Percentiles rank a stretch among this genome's conserved stretches.
Evolutionary conservation across 2,797 vertebrate species (phyloP).

Genomic region (Trachurus trachurus): DNA sequence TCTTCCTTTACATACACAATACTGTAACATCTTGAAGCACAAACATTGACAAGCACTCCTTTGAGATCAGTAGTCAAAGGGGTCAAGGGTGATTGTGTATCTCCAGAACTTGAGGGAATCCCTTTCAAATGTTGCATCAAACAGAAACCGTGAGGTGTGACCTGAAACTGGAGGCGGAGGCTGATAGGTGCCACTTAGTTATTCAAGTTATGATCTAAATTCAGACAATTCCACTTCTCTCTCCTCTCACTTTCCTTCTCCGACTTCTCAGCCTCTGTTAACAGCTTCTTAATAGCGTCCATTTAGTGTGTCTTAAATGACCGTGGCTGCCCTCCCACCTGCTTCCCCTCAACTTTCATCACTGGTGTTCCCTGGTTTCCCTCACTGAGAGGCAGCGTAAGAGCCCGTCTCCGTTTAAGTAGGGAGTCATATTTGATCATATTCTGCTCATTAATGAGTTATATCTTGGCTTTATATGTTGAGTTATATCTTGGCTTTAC

Average conservation of each 20-base stretch:
- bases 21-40: no score
- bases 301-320: constrained; percentile 42
- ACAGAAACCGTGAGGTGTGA: no score
- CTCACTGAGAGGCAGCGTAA: neutral
- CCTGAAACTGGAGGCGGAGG: no score
- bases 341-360: constrained; percentile 64
- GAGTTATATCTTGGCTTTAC: neutral
- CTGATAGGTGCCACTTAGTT: no score
- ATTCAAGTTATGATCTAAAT: no score
- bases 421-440: fast-evolving
- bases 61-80: no score
- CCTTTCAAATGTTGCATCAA: no score
- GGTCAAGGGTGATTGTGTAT: no score
- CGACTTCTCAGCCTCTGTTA: constrained; percentile 8
- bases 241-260: neutral
- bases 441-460: neutral
- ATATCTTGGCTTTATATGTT: neutral
- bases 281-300: constrained; percentile 38
- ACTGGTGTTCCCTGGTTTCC: constrained; percentile 18
- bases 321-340: constrained; percentile 53
- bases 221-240: neutral
- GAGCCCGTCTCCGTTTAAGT: neutral
- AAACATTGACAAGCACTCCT: no score
- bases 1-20: no score
- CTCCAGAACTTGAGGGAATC: no score